A percentile compares a stretch with the other conserved stretches of the same genome.
Evolutionary conservation across 64 coral and sea anemone species (phyloP).

Genomic region (Astreopora myriophthalma): DNA sequence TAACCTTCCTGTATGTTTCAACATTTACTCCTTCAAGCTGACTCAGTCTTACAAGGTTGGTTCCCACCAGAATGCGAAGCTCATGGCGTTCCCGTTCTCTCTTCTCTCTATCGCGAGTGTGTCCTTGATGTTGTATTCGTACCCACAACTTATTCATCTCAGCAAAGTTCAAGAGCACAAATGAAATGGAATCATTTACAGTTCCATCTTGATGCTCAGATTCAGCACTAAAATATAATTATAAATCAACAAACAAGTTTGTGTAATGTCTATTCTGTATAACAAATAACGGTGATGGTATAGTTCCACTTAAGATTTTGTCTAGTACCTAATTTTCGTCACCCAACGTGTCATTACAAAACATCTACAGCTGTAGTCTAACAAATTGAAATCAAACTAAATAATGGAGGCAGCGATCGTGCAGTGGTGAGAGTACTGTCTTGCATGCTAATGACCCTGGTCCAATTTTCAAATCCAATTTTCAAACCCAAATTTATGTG

Average conservation of each 20-base stretch:
- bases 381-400: too few species aligned
- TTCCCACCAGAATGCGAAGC: slow-evolving; percentile 91
- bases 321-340: too few species aligned
- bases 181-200: slow-evolving; percentile 94
- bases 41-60: slow-evolving; percentile 96
- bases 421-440: too few species aligned
- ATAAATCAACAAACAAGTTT: not conserved
- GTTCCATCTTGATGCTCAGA: slow-evolving; percentile 76
- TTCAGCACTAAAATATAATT: slow-evolving; percentile 38
- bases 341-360: too few species aligned
- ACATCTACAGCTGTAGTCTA: too few species aligned
- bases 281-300: too few species aligned
- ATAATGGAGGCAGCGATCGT: too few species aligned
- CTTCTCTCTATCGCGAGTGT: slow-evolving; percentile 85
- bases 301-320: too few species aligned
- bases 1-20: slow-evolving; percentile 75
- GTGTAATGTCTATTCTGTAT: too few species aligned
- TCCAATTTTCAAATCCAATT: too few species aligned
- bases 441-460: too few species aligned
- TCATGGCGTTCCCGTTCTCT: slow-evolving; percentile 92
- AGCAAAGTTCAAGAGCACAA: slow-evolving; percentile 92
- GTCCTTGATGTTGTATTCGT: slow-evolving; percentile 94
- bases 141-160: slow-evolving; percentile 99
- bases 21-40: slow-evolving; percentile 91
- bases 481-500: not conserved